Conservation (phyloP, 2,797 vertebrate genomes). For the Luscinia luscinia region DNA sequence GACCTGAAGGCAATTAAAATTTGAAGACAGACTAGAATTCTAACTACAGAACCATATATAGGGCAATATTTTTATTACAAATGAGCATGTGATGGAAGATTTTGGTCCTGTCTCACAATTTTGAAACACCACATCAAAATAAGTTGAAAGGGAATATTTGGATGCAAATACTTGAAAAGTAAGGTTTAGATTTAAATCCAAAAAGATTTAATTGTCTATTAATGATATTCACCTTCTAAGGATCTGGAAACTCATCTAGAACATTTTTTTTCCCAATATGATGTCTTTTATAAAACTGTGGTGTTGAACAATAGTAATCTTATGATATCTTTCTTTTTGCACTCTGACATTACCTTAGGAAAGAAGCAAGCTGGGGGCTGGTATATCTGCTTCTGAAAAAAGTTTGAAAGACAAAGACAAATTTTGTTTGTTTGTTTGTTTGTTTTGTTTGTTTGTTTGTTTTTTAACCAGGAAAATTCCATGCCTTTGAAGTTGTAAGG, state of each 20-base stretch:
- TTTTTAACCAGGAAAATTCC: not conserved
- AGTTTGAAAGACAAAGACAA: not conserved
- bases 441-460: not conserved
- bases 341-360: not conserved
- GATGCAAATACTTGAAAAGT: not conserved
- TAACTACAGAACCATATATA: not conserved
- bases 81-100: not conserved
- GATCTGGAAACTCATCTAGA: not conserved
- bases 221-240: not conserved
- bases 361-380: not conserved
- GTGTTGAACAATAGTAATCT: not conserved
- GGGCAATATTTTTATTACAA: slow-evolving; percentile 10
- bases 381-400: not conserved
- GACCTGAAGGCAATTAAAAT: slow-evolving; percentile 24
- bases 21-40: not conserved
- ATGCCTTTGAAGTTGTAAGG: not conserved
- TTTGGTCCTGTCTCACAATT: not conserved
- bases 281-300: not conserved
- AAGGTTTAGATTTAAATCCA: not conserved
- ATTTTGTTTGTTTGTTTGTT: not conserved
- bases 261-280: not conserved
- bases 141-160: not conserved
- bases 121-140: not conserved
- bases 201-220: not conserved
- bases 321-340: not conserved